phyloP scores from a whole-genome alignment of 2,797 vertebrate genomes.

The Kryptopterus vitreolus region DNA sequence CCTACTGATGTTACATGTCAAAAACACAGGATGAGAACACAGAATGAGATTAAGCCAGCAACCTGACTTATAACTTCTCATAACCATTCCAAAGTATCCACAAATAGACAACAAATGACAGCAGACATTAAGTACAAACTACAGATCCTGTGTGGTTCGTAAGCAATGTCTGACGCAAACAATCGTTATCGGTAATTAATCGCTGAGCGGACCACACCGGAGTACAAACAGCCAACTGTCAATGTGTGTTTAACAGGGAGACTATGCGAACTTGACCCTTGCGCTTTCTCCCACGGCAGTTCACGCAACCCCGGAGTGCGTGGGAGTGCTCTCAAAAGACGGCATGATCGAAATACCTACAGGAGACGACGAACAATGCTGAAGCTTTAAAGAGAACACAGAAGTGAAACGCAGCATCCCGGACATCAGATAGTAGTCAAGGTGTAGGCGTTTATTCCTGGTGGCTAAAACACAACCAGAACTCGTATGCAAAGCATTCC shows the following conservation, averaged over 20 bases:
- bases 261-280: background rate
- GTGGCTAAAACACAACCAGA: background rate
- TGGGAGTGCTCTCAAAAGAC: constrained; percentile 1
- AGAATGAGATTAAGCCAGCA: too few relatives aligned
- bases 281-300: constrained; percentile 11
- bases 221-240: background rate
- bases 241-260: constrained; percentile 6
- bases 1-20: too few relatives aligned
- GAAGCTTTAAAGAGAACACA: background rate
- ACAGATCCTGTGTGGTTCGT: background rate
- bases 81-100: constrained; percentile 8
- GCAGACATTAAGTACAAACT: constrained; percentile 11
- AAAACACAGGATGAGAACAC: too few relatives aligned
- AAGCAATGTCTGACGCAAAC: background rate
- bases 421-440: background rate
- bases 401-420: background rate
- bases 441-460: background rate
- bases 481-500: background rate
- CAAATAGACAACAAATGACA: too few relatives aligned
- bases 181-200: background rate
- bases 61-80: too few relatives aligned
- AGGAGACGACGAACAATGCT: background rate
- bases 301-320: background rate
- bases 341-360: background rate
- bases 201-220: background rate